Conservation (phyloP, 2,888 invertebrate genomes). For the Aspidapion aeneum region DNA sequence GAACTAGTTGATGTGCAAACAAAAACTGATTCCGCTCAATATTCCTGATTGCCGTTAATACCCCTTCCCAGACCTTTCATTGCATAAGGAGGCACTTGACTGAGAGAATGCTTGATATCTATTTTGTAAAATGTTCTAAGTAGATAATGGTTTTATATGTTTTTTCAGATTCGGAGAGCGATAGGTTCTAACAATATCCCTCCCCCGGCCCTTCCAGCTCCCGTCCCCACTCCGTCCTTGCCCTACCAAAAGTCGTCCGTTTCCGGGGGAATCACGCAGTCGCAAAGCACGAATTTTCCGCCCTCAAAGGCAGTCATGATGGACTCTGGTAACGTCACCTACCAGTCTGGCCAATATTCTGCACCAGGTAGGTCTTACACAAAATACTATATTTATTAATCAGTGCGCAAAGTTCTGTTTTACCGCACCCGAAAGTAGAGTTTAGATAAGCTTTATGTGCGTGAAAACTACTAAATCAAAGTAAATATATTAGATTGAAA, state of each 20-base stretch:
- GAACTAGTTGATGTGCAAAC: too few species aligned
- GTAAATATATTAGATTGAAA: too few species aligned
- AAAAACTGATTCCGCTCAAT: too few species aligned
- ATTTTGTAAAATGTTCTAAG: too few species aligned
- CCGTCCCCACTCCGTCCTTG: slow-evolving; percentile 59
- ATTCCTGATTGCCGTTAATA: too few species aligned
- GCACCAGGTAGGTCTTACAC: slow-evolving; percentile 21
- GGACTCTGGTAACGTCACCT: slow-evolving; percentile 35
- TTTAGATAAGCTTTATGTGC: too few species aligned
- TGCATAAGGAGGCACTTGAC: too few species aligned
- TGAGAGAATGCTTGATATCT: too few species aligned
- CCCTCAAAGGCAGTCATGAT: slow-evolving; percentile 30
- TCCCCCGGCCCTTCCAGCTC: slow-evolving; percentile 70
- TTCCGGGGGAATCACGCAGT: slow-evolving; percentile 59
- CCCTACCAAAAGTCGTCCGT: slow-evolving; percentile 46
- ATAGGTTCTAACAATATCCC: slow-evolving; percentile 59
- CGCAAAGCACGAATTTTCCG: slow-evolving; percentile 58
- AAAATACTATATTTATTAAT: not conserved
- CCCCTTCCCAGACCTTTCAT: too few species aligned
- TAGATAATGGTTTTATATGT: not conserved
- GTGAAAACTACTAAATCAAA: too few species aligned
- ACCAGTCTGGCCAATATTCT: slow-evolving; percentile 39
- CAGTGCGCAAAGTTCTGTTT: too few species aligned
- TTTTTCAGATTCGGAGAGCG: slow-evolving; percentile 51
- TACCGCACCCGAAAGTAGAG: too few species aligned